These are phyloP conservation scores for Lasiommata megera DNA, from an alignment of 2,888 invertebrate genomes.

Conservation along the genomic window DNA sequence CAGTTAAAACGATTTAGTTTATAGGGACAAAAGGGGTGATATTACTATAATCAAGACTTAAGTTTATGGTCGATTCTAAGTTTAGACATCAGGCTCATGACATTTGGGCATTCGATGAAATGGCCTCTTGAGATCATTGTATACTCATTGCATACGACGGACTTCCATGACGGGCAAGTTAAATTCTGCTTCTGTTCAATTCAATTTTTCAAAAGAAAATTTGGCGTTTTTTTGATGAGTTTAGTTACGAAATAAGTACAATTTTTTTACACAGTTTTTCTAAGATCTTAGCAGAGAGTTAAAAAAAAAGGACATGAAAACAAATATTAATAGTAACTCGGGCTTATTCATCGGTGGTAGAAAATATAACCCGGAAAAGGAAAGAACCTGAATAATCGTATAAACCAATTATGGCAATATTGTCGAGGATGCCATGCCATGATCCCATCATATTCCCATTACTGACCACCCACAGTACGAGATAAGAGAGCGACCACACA, in stretches of 20 bases:
- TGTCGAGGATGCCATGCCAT: conserved; percentile 7
- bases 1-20: conserved; percentile 7
- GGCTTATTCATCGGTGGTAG: not conserved
- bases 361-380: not conserved
- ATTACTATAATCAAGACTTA: not conserved
- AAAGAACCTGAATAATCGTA: conserved; percentile 9
- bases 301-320: too few relatives aligned
- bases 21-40: not conserved
- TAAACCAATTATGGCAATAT: conserved; percentile 23
- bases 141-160: too few relatives aligned
- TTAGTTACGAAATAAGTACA: too few relatives aligned
- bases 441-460: conserved; percentile 28
- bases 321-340: not conserved
- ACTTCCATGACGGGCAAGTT: too few relatives aligned
- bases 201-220: too few relatives aligned
- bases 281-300: too few relatives aligned
- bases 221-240: too few relatives aligned
- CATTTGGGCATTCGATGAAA: too few relatives aligned
- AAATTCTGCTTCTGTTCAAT: too few relatives aligned
- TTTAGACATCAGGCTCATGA: not conserved
- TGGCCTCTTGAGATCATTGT: too few relatives aligned
- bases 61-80: not conserved
- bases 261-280: too few relatives aligned
- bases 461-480: conserved; percentile 26
- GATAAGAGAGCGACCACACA: conserved; percentile 15